Evolutionary conservation across 2,888 invertebrate genomes (phyloP).

Genomic region (Pinctada fucata): DNA sequence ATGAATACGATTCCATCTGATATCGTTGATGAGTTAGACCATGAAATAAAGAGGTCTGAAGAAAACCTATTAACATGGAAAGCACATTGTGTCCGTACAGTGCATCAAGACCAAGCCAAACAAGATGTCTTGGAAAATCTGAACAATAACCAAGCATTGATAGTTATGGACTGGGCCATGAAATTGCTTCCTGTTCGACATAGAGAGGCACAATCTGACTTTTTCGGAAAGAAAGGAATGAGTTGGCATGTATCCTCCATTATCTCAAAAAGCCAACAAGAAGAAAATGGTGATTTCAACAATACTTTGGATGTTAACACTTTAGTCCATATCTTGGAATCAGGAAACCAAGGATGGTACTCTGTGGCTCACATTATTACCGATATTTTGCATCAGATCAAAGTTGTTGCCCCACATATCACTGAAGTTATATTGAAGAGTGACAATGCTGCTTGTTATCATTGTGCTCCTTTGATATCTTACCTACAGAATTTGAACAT

Average conservation of each 20-base stretch:
- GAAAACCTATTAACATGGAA: slow-evolving; percentile 6
- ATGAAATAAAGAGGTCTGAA: slow-evolving; percentile 1
- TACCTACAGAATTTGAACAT: slow-evolving; percentile 11
- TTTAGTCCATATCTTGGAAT: slow-evolving; percentile 10
- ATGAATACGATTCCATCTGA: slow-evolving; percentile 7
- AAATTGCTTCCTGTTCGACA: slow-evolving; percentile 8
- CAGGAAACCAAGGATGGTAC: slow-evolving; percentile 18
- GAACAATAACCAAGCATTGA: background rate
- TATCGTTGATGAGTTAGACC: background rate
- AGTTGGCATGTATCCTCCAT: slow-evolving; percentile 13
- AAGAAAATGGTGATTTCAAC: background rate
- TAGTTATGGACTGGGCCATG: slow-evolving; percentile 23
- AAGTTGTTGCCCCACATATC: background rate
- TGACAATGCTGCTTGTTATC: slow-evolving; percentile 27
- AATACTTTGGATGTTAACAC: background rate
- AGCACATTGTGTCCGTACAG: slow-evolving; percentile 10
- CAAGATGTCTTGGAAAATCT: slow-evolving; percentile 2
- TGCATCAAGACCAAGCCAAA: slow-evolving; percentile 13
- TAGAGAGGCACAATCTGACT: slow-evolving; percentile 14
- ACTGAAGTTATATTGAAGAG: slow-evolving; percentile 19
- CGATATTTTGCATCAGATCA: slow-evolving; percentile 8
- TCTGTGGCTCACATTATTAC: slow-evolving; percentile 20
- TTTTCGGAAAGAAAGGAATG: slow-evolving; percentile 15
- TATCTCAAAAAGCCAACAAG: background rate
- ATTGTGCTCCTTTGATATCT: slow-evolving; percentile 10